Base-by-base conservation (phyloP, 2,888 invertebrate species). In the Nipponacmea schrenckii region DNA sequence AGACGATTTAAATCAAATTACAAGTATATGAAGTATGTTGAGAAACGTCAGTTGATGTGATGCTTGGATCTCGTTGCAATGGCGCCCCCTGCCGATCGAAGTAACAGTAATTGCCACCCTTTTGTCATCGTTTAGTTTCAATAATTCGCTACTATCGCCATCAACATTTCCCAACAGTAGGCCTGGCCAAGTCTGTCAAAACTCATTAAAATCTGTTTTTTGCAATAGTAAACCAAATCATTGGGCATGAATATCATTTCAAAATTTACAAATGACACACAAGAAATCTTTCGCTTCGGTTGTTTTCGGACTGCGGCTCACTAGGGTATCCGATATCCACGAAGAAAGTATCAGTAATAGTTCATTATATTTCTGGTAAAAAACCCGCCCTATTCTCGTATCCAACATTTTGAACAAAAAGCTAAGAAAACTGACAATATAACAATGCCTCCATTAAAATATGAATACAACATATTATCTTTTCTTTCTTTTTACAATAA, bases 1-100 rank as follows among this genome's bases (percentile, higher is more conserved):
- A 50, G 64, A 26, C 45, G 56, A 50, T 70, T 64, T 46, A 70
- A 70, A 70, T 70, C 70, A 70, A 64, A 70, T 70, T 70, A 70
- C 70, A 46, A 70, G 65, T 39, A 39, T 39, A 39, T 39, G 39
- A 7, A 39, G 39, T 39, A 39, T 39, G 66, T 64, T 70, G 64
- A 66, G 65, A 65, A 66, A 65, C 56, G 56, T 12, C 20, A 24
- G 56, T 24, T 24, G 56, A 56, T 24, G 24, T 56, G 24, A 56
- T 56, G 20, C 56, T 24, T 24, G 56, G 24, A 24, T 56, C 56
- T 56, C 20, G 24, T 20, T 24, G 56, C 56, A 24, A 24, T 56
- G 56, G 14, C 20, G 56, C 24, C 20, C 24, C 56, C 56, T 24
- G 56, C 56, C 24, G 56, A 0, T 56, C 14, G 10, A 15, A 24